These are phyloP conservation scores for Bursaphelenchus okinawaensis DNA, from an alignment of 2,888 invertebrate genomes.

Conservation along the genomic window DNA sequence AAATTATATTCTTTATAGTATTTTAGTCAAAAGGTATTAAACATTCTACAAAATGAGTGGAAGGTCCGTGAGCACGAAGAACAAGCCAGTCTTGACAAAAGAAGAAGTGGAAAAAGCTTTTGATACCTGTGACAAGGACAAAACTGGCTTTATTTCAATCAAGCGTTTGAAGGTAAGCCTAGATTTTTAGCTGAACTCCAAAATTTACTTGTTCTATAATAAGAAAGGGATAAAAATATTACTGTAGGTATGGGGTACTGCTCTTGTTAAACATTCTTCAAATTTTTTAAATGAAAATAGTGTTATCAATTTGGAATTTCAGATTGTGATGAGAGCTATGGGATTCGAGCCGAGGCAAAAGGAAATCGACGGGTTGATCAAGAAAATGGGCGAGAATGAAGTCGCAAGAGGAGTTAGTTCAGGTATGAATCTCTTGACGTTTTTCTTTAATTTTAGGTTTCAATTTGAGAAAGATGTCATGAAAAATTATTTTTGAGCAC, in stretches of 20 bases:
- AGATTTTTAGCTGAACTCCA: too few species aligned
- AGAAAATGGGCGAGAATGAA: conserved; percentile 23
- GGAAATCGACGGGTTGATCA: conserved; percentile 24
- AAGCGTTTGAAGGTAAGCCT: conserved; percentile 25
- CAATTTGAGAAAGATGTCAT: too few species aligned
- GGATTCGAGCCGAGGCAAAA: conserved; percentile 39
- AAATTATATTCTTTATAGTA: too few species aligned
- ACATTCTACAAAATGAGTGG: not conserved
- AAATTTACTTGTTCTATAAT: not conserved
- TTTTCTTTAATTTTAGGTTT: not conserved
- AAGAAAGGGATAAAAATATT: not conserved
- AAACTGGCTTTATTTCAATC: conserved; percentile 30
- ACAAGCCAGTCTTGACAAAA: not conserved
- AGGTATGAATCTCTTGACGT: not conserved
- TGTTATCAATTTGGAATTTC: not conserved
- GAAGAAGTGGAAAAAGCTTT: conserved; percentile 27
- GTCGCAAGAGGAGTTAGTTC: conserved; percentile 22
- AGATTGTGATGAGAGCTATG: conserved; percentile 30
- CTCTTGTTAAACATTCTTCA: not conserved
- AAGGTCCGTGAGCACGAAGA: not conserved
- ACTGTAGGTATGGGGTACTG: too few species aligned
- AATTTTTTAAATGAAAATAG: not conserved
- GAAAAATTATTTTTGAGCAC: too few species aligned
- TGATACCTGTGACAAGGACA: conserved; percentile 29
- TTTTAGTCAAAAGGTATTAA: too few species aligned